These are phyloP conservation scores for Phengaris alcon DNA, from an alignment of 2,888 invertebrate species.

Conservation along the genomic window DNA sequence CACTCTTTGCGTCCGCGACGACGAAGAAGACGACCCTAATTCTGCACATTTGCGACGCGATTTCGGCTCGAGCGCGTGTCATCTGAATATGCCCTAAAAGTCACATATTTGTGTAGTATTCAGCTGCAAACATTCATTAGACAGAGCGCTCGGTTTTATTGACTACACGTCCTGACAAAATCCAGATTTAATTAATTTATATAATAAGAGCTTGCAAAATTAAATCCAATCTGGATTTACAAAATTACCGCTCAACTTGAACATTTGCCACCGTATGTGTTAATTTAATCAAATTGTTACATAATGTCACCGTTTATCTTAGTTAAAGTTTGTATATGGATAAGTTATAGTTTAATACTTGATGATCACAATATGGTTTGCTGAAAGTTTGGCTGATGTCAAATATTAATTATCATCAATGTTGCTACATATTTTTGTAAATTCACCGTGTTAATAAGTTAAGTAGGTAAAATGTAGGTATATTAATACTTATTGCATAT, in stretches of 20 bases:
- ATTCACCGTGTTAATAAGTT: too few relatives aligned
- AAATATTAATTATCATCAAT: neutral
- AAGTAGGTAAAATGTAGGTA: too few relatives aligned
- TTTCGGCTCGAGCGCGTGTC: too few relatives aligned
- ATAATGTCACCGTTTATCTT: slow-evolving; percentile 4
- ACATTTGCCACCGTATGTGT: neutral
- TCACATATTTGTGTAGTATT: neutral
- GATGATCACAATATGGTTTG: neutral
- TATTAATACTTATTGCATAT: too few relatives aligned
- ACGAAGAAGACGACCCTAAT: too few relatives aligned
- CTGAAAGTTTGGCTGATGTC: neutral
- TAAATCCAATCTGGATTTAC: slow-evolving; percentile 24
- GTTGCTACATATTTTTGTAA: neutral
- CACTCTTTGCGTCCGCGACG: too few relatives aligned
- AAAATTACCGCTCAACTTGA: slow-evolving; percentile 1
- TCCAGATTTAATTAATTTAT: slow-evolving; percentile 23
- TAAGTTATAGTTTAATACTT: neutral
- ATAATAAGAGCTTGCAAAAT: slow-evolving; percentile 13
- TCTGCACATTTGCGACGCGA: too few relatives aligned
- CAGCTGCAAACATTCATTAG: slow-evolving; percentile 16
- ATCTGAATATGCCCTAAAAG: neutral
- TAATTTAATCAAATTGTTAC: slow-evolving; percentile 13
- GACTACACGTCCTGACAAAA: slow-evolving; percentile 1
- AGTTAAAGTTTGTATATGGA: neutral
- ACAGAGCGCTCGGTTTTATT: slow-evolving; percentile 2